phyloP scores from a whole-genome alignment of 2,797 vertebrate species.

The Onychomys leucogaster region DNA sequence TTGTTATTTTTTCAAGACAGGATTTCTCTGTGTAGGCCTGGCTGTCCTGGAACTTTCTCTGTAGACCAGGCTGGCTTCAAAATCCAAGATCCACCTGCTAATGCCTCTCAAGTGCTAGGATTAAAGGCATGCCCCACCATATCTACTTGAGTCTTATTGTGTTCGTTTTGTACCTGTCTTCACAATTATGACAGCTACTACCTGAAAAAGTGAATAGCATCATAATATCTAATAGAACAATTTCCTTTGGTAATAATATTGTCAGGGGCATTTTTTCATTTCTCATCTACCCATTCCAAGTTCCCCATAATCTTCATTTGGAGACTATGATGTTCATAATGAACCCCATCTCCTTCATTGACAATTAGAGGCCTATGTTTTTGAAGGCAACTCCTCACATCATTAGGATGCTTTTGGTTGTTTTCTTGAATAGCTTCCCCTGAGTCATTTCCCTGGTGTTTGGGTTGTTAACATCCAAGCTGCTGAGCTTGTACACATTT shows the following conservation, averaged over 20 bases:
- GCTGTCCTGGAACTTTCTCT: background rate
- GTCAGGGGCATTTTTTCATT: background rate
- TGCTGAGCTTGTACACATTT: background rate
- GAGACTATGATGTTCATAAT: background rate
- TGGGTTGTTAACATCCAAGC: background rate
- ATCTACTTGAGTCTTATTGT: background rate
- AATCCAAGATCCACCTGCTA: background rate
- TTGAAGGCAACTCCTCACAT: background rate
- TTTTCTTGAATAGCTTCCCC: background rate
- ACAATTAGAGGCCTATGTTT: background rate
- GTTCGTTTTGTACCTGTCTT: background rate
- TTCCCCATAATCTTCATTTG: background rate
- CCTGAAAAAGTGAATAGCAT: background rate
- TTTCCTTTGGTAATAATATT: background rate
- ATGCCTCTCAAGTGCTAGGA: background rate
- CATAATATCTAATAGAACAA: background rate
- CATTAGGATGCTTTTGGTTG: background rate
- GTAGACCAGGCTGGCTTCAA: background rate
- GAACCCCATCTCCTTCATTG: constrained; percentile 1
- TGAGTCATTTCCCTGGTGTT: constrained; percentile 28
- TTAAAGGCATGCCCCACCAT: background rate
- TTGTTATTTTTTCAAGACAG: background rate
- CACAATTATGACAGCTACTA: background rate
- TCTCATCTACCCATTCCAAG: background rate
- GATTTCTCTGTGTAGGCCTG: background rate